Base-by-base conservation (phyloP, 2,797 vertebrate genomes). In the Threskiornis aethiopicus region DNA sequence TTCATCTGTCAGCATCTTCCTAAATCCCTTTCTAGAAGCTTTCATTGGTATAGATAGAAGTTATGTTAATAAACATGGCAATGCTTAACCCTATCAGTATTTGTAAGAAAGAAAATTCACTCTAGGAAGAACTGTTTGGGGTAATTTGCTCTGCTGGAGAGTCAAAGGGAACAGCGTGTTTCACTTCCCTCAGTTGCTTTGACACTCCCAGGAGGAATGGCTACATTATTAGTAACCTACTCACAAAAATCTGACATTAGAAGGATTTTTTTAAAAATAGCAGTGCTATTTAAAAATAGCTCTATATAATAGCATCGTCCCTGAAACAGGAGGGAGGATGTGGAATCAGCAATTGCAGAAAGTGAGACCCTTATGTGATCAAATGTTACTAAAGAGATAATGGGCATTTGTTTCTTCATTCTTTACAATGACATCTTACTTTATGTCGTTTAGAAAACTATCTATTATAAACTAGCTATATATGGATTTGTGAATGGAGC, bases 321-420 rank as follows among this genome's bases (percentile, higher is more conserved):
- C 52, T 89, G 51, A 89, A 91, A 65, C 4, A 82, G 21, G 18
- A 67, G 35, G 26, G 18, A 73, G 52, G 15, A 49, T 58, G 7
- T 41, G 26, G 10, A 73, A 69, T 67, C 7, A 87, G 25, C 29
- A 75, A 5, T 44, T 84, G 37, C 31, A 71, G 64, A 72, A 90
- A 72, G 13, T 15, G 44, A 77, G 25, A 47, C 12, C 20, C 37
- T 64, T 55, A 42, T 15, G 11, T 0, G 0, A 31, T 59, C 21
- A 64, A 24, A 79, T 26, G 11, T 46, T 83, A 19, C 42, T 58
- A 46, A 51, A 11, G 13, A 67, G 42, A 16, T 54, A 59, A 64
- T 7, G 16, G 26, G 3, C 24, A 58, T 86, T 93, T 70, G 5
- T 54, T 92, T 70, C 49, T 61, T 89, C 37, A 24, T 87, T 80